Conservation (phyloP, 2,888 invertebrate species). For the Harpalus rubripes region DNA sequence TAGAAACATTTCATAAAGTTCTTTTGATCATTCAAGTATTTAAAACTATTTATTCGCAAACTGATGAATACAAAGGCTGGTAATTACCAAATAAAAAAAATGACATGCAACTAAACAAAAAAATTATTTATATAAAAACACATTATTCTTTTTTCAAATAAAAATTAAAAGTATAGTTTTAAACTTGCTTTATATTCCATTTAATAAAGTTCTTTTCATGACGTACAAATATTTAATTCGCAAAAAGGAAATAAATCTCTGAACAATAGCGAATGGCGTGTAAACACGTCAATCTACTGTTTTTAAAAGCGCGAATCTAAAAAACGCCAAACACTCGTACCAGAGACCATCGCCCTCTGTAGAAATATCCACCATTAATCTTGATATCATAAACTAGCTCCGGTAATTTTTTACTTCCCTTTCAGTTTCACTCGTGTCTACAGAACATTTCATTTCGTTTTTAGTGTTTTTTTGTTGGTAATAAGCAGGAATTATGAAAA, state of each 20-base stretch:
- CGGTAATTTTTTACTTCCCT: slow-evolving; percentile 42
- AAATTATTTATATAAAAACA: too few species aligned
- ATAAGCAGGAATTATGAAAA: slow-evolving; percentile 33
- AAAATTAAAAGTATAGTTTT: too few species aligned
- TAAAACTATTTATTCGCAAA: slow-evolving; percentile 2
- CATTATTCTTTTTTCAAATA: too few species aligned
- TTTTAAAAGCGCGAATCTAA: slow-evolving; percentile 19
- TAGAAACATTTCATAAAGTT: neutral
- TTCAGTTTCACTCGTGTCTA: slow-evolving; percentile 41
- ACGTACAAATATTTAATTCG: too few species aligned
- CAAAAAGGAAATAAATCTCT: slow-evolving; percentile 13
- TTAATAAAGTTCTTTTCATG: too few species aligned
- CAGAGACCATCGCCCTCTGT: slow-evolving; percentile 20
- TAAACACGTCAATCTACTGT: slow-evolving; percentile 38
- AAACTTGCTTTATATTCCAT: too few species aligned
- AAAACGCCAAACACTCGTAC: neutral
- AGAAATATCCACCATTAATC: slow-evolving; percentile 29
- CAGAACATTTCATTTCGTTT: slow-evolving; percentile 39
- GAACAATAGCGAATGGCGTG: slow-evolving; percentile 4
- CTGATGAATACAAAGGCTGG: neutral
- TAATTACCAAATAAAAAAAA: too few species aligned
- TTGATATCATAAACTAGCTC: slow-evolving; percentile 27
- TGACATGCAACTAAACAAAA: too few species aligned
- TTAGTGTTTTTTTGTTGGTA: slow-evolving; percentile 25
- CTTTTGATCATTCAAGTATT: slow-evolving; percentile 25